Conservation (phyloP, 2,113 vertebrate genomes). For the Capra hircus region DNA sequence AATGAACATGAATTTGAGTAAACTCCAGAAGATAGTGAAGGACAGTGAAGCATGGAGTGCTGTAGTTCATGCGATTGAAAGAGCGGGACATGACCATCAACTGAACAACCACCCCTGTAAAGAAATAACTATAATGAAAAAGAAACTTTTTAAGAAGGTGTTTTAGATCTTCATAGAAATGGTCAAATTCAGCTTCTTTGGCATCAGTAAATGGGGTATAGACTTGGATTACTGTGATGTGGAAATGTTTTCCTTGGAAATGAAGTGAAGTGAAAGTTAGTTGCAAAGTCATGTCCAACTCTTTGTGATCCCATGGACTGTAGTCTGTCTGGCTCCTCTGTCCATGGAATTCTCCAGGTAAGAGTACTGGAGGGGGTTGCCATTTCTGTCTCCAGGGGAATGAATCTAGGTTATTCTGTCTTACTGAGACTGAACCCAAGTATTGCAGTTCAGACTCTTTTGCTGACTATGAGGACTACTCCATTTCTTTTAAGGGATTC, state of each 20-base stretch:
- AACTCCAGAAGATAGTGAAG: background rate
- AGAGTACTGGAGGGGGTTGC: background rate
- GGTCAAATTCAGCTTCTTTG: background rate
- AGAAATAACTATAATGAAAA: background rate
- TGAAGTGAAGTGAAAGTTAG: background rate
- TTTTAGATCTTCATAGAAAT: background rate
- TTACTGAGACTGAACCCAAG: background rate
- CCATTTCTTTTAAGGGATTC: background rate
- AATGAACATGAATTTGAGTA: background rate
- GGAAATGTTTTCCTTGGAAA: background rate
- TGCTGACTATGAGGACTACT: background rate
- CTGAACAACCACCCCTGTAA: background rate
- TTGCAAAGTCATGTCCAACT: background rate
- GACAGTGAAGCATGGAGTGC: background rate
- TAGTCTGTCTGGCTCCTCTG: rapidly evolving
- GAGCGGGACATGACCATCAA: background rate
- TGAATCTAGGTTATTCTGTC: background rate
- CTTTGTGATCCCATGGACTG: background rate
- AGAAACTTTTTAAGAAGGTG: background rate
- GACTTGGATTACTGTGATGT: background rate
- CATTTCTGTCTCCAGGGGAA: background rate
- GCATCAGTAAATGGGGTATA: background rate
- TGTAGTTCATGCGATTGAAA: background rate
- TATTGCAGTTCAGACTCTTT: background rate
- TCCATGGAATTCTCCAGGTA: background rate